phyloP scores from a whole-genome alignment of 2,888 invertebrate species.

The Torymus tubicola region DNA sequence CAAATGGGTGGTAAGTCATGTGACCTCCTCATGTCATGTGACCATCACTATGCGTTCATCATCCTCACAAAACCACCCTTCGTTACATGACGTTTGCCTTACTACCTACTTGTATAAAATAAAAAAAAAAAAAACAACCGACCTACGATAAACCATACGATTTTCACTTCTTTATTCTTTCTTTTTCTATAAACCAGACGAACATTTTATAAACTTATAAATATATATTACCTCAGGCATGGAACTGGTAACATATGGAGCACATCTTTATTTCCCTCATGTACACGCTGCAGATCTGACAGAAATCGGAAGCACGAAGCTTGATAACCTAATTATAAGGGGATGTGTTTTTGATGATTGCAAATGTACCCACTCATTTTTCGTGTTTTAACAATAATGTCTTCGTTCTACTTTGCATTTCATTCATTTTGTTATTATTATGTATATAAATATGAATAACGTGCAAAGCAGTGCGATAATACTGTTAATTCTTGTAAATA shows the following conservation, averaged over 20 bases:
- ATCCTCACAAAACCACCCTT: slow-evolving; percentile 37
- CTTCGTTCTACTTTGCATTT: slow-evolving; percentile 43
- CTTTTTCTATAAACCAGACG: slow-evolving; percentile 17
- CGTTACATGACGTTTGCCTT: slow-evolving; percentile 35
- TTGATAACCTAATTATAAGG: slow-evolving; percentile 35
- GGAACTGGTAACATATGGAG: slow-evolving; percentile 43
- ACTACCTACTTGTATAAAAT: slow-evolving; percentile 27
- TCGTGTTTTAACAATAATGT: slow-evolving; percentile 46
- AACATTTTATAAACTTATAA: slow-evolving; percentile 18
- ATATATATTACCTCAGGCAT: slow-evolving; percentile 46
- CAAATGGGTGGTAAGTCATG: slow-evolving; percentile 77
- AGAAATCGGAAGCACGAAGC: slow-evolving; percentile 40
- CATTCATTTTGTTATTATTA: slow-evolving; percentile 16
- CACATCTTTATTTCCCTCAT: slow-evolving; percentile 37
- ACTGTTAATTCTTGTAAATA: slow-evolving; percentile 46
- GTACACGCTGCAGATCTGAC: slow-evolving; percentile 32
- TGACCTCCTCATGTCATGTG: slow-evolving; percentile 76
- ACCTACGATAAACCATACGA: slow-evolving; percentile 16
- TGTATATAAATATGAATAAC: slow-evolving; percentile 1
- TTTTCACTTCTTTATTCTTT: slow-evolving; percentile 10
- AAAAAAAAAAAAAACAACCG: slow-evolving; percentile 19
- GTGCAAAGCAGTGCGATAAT: slow-evolving; percentile 43
- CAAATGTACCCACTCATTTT: slow-evolving; percentile 23
- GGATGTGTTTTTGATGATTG: slow-evolving; percentile 14
- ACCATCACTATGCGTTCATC: slow-evolving; percentile 69